Conservation (phyloP, 2,113 vertebrate genomes). For the Cyanoramphus novaezelandiae region DNA sequence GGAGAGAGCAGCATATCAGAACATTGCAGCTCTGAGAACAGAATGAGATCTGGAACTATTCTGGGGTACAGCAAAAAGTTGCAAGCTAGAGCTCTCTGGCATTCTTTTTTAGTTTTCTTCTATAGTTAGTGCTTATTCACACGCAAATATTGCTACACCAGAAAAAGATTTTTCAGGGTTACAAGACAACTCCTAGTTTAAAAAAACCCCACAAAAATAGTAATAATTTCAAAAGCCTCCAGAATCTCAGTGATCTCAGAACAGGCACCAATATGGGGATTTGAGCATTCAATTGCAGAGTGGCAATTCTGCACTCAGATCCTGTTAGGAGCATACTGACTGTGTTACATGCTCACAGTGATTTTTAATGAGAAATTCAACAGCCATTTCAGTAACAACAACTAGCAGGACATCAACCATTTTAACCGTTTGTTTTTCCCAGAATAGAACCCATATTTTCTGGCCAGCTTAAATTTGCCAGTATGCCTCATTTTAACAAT, state of each 20-base stretch:
- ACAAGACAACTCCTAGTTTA: not conserved
- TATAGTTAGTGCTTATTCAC: not conserved
- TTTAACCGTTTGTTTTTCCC: not conserved
- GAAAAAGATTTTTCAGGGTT: not conserved
- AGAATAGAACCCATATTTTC: not conserved
- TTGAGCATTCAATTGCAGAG: not conserved
- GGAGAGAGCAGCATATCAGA: not conserved
- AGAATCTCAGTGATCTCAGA: not conserved
- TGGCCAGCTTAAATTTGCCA: not conserved
- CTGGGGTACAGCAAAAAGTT: not conserved
- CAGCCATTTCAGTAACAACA: not conserved
- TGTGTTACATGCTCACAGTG: not conserved
- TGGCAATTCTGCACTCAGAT: not conserved
- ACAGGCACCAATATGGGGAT: not conserved
- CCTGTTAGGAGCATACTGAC: not conserved
- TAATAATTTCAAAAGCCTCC: not conserved
- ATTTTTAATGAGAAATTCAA: slow-evolving; percentile 29
- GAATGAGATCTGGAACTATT: slow-evolving; percentile 54
- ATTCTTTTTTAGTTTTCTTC: not conserved
- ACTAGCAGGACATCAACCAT: not conserved
- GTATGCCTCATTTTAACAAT: not conserved
- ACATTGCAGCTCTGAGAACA: slow-evolving; percentile 2
- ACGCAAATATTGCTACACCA: not conserved
- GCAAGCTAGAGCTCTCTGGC: not conserved
- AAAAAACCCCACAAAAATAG: not conserved